Evolutionary conservation across 1,140 invertebrate species (phyloP).

Genomic region (Plutomurus gul): DNA sequence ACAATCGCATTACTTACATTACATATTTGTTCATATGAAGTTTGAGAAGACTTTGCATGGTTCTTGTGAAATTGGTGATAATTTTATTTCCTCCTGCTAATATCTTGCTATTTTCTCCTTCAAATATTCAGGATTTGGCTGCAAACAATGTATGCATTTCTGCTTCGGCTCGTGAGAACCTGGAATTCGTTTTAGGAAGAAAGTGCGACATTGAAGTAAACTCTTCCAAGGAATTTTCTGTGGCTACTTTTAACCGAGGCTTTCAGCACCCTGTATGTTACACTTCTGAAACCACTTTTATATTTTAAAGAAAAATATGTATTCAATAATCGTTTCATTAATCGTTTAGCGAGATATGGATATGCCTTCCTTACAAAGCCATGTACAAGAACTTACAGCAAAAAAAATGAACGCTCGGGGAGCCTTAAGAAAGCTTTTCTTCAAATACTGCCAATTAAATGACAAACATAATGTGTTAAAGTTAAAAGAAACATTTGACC

Average conservation of each 20-base stretch:
- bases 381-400: constrained; percentile 29
- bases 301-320: too few species aligned
- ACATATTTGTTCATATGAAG: too few species aligned
- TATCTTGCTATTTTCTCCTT: too few species aligned
- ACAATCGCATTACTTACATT: too few species aligned
- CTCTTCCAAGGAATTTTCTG: neutral
- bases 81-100: too few species aligned
- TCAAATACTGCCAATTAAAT: constrained; percentile 38
- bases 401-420: constrained; percentile 38
- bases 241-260: neutral
- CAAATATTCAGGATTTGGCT: too few species aligned
- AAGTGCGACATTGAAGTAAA: neutral
- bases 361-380: constrained; percentile 12
- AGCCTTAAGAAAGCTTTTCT: constrained; percentile 11
- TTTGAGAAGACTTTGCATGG: too few species aligned
- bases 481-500: constrained; percentile 31
- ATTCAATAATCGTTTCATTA: neutral
- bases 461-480: constrained; percentile 26
- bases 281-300: too few species aligned
- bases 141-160: too few species aligned
- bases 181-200: neutral
- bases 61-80: too few species aligned
- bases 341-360: constrained; percentile 33
- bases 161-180: too few species aligned
- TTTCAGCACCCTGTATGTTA: neutral